Evolutionary conservation across 1,140 invertebrate species (phyloP), one percentile per base, ranked within the genome.

Genomic region (Drosophila melanica): DNA sequence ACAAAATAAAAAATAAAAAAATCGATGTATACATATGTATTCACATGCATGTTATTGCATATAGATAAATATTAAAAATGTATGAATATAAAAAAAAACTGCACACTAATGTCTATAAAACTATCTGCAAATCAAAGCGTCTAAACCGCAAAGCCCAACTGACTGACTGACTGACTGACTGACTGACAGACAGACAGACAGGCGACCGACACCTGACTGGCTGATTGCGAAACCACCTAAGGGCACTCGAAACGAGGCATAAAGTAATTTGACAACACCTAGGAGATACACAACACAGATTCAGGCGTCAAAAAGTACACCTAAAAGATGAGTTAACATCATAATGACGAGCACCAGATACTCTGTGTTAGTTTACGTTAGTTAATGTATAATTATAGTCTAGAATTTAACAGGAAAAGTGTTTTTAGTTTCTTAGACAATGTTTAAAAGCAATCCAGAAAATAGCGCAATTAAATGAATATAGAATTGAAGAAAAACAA

Each of bases 121-220:
- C 87, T 82, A 86, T 89, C 84, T 68, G 68, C 79, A 86, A 86
- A 86, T 82, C 81, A 77, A 86, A 87, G 78, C 75, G 78, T 69
- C 75, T 69, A 87, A 79, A 75, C 66, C 59, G 16, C 67, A 84
- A 59, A 64, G 51, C 60, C 53, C 63, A 55, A 39, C 41, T 33
- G 57, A 60, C 67, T 54, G 12, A 41, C 76, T 64, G 63, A 39
- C 41, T 33, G 57, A 60, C 67, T 54, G 12, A 41, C 76, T 64
- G 63, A 63, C 69, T 33, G 48, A 62, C 66, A 47, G 69, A 65
- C 55, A 57, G 41, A 54, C 45, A 48, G n/a, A n/a, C n/a, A n/a
- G n/a, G n/a, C 45, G 54, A 68, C 78, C 45, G 54, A 68, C 78
- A 76, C 47, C 55, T 60, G 57, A 35, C 35, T 81, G 53, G 2